Conservation (phyloP, 2,113 vertebrate species). For the Tylochromis polylepis region DNA sequence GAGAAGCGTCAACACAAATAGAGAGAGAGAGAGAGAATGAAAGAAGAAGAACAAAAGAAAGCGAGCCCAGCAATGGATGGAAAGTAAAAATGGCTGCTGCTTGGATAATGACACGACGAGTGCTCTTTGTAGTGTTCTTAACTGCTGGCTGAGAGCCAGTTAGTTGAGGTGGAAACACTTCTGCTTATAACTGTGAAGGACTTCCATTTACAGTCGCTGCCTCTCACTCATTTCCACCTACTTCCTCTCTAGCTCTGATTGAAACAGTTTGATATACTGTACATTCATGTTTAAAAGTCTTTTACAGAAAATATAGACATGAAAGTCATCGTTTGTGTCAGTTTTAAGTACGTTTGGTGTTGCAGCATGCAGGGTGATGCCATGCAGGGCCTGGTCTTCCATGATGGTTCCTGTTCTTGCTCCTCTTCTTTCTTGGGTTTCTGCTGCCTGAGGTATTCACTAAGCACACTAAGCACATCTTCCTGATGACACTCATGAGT, state of each 20-base stretch:
- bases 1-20: background rate
- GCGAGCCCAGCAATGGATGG: background rate
- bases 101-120: conserved; percentile 12
- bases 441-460: background rate
- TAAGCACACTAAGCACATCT: rapidly evolving
- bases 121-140: conserved; percentile 14
- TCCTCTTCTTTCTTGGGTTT: background rate
- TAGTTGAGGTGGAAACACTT: conserved; percentile 14
- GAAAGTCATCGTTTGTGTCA: background rate
- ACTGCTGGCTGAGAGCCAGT: conserved; percentile 19
- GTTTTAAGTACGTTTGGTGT: background rate
- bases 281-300: background rate
- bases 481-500: rapidly evolving
- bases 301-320: background rate
- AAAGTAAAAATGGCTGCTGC: background rate
- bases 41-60: background rate
- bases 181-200: conserved; percentile 23
- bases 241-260: background rate
- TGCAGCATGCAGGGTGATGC: background rate
- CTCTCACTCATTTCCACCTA: background rate
- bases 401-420: background rate
- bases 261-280: background rate
- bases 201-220: background rate
- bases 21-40: background rate
- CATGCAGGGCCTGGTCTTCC: background rate